Evolutionary conservation across 53 echinoderm and acorn worm genomes (phyloP).

Genomic region (Hippasteria phrygiana): DNA sequence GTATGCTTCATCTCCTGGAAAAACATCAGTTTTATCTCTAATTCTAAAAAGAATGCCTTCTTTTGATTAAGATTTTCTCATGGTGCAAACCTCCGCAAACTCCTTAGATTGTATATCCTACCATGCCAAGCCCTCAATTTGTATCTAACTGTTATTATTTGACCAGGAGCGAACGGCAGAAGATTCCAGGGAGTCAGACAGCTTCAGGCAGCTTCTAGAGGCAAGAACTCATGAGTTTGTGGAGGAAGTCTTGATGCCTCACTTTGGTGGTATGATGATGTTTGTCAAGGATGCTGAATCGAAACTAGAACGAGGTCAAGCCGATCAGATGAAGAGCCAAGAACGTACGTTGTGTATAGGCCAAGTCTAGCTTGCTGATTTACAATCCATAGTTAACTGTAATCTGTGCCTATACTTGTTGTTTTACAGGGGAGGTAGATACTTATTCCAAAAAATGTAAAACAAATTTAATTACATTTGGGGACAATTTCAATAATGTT

Average conservation of each 20-base stretch:
- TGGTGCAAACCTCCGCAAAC: no score
- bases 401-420: no score
- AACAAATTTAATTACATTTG: no score
- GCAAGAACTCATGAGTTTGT: constrained; percentile 96
- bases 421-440: no score
- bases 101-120: neutral
- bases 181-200: constrained; percentile 89
- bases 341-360: constrained; percentile 75
- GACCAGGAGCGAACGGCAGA: constrained; percentile 87
- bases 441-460: no score
- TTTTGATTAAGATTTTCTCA: no score
- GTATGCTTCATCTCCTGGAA: no score
- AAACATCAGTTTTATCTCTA: no score
- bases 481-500: no score
- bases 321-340: constrained; percentile 87
- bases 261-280: constrained; percentile 94
- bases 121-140: neutral
- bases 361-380: no score
- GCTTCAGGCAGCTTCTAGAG: constrained; percentile 88
- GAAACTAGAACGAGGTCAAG: constrained; percentile 85
- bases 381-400: no score
- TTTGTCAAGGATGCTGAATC: constrained; percentile 97
- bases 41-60: no score
- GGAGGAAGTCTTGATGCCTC: constrained; percentile 88
- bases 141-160: neutral